Percentiles rank a stretch among this genome's conserved stretches.
Conservation (phyloP, 2,888 invertebrate species). For the Petrophora chlorosata region DNA sequence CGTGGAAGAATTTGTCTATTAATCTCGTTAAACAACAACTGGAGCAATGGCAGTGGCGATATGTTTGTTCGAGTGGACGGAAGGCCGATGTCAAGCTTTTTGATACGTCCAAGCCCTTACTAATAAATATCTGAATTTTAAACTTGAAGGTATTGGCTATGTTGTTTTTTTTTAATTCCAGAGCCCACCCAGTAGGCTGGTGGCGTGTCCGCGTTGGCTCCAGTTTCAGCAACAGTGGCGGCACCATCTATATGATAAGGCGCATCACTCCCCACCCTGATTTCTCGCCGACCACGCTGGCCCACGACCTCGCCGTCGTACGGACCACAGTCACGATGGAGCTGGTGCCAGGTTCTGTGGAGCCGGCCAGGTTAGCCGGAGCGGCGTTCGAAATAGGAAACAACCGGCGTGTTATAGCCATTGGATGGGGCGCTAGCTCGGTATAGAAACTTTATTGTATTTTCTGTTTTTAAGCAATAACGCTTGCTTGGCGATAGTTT, state of each 20-base stretch:
- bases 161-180: conserved; percentile 41
- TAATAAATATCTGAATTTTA: too few relatives aligned
- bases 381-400: conserved; percentile 43
- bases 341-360: conserved; percentile 43
- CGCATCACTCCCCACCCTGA: conserved; percentile 53
- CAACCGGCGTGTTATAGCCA: conserved; percentile 53
- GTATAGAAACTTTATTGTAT: neutral
- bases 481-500: too few relatives aligned
- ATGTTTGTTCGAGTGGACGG: too few relatives aligned
- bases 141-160: too few relatives aligned
- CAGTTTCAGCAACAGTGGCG: conserved; percentile 47
- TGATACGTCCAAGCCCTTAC: too few relatives aligned
- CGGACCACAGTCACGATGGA: conserved; percentile 49
- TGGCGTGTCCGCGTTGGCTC: conserved; percentile 69
- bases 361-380: conserved; percentile 55
- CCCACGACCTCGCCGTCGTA: conserved; percentile 59
- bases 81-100: too few relatives aligned
- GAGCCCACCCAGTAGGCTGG: conserved; percentile 44
- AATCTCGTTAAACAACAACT: too few relatives aligned
- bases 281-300: conserved; percentile 45
- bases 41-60: too few relatives aligned
- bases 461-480: too few relatives aligned
- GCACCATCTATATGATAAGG: conserved; percentile 51
- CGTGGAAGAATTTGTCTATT: too few relatives aligned
- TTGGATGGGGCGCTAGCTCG: conserved; percentile 62